phyloP scores from a whole-genome alignment of 1,140 invertebrate species.

The Zophobas atratus region DNA sequence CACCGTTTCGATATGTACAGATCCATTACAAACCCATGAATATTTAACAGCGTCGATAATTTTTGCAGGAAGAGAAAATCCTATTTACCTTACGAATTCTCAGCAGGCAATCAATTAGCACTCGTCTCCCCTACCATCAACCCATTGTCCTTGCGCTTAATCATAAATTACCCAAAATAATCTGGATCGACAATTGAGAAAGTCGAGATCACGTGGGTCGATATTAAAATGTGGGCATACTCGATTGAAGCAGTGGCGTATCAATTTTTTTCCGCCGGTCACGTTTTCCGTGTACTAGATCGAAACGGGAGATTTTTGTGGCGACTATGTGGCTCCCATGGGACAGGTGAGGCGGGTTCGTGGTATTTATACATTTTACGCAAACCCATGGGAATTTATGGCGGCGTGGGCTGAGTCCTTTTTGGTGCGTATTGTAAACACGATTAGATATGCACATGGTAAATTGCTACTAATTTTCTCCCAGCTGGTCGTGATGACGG shows the following conservation, averaged over 20 bases:
- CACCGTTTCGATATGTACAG: background rate
- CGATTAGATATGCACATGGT: background rate
- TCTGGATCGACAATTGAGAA: conserved; percentile 7
- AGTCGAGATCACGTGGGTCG: conserved; percentile 5
- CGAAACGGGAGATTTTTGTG: background rate
- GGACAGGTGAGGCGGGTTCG: no score
- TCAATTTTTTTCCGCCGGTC: background rate
- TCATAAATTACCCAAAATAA: background rate
- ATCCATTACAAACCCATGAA: background rate
- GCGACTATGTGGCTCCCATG: no score
- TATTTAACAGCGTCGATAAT: background rate
- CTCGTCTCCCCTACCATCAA: background rate
- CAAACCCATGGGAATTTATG: background rate
- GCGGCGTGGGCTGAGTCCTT: background rate
- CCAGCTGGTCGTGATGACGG: background rate
- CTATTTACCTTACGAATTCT: conserved; percentile 7
- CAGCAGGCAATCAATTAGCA: conserved; percentile 12
- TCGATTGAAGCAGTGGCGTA: conserved; percentile 24
- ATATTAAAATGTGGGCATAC: conserved; percentile 10
- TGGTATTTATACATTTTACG: background rate
- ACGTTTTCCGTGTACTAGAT: conserved; percentile 17
- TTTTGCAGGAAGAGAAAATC: background rate
- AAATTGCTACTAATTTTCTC: background rate
- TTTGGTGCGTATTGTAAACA: background rate
- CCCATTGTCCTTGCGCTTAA: conserved; percentile 1